Conservation (phyloP, 2,888 invertebrate genomes). For the Acanthosepion lycidas region DNA sequence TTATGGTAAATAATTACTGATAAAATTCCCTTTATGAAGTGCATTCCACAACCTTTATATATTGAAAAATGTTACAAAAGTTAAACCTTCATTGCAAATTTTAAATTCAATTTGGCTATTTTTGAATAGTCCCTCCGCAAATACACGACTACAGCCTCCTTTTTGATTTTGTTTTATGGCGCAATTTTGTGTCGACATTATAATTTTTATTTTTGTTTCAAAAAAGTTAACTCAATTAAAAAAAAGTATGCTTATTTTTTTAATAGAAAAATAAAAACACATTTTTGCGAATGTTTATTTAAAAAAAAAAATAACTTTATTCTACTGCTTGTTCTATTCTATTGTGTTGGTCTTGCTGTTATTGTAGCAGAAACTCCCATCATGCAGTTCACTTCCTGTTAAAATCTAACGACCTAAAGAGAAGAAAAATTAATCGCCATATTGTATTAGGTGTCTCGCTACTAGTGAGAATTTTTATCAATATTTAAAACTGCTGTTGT, state of each 20-base stretch:
- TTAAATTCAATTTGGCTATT: too few relatives aligned
- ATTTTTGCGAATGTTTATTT: too few relatives aligned
- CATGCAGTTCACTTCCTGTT: slow-evolving; percentile 1
- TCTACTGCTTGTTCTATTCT: not conserved
- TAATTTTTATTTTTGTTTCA: not conserved
- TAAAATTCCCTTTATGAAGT: too few relatives aligned
- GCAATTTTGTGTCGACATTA: not conserved
- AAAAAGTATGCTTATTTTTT: not conserved
- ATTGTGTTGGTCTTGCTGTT: not conserved
- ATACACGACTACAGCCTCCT: not conserved
- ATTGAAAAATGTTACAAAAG: too few relatives aligned
- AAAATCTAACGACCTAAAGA: not conserved
- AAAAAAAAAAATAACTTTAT: not conserved
- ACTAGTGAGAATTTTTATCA: not conserved
- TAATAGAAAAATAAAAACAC: not conserved
- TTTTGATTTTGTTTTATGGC: not conserved
- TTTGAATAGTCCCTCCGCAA: too few relatives aligned
- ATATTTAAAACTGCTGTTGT: not conserved
- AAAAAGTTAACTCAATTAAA: not conserved
- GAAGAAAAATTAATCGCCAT: not conserved
- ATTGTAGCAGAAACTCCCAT: not conserved
- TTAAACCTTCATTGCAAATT: too few relatives aligned
- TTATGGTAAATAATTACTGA: too few relatives aligned
- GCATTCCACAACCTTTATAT: too few relatives aligned
- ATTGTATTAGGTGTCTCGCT: not conserved